Percentiles rank a stretch among this genome's conserved stretches.
These are phyloP conservation scores for Chaitophorus viminalis DNA, from an alignment of 2,888 invertebrate species.

Conservation along the genomic window DNA sequence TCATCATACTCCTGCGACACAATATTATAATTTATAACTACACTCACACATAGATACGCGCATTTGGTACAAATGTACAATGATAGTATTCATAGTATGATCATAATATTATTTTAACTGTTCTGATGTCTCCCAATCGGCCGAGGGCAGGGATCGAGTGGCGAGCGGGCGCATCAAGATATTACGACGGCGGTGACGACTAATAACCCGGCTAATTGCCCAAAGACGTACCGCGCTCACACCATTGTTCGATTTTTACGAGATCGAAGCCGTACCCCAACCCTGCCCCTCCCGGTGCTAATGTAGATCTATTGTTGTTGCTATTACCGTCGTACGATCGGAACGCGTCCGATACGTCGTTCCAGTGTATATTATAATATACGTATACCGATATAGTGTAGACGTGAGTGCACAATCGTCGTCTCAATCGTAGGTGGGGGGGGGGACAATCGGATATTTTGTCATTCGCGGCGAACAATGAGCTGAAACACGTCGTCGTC, in stretches of 20 bases:
- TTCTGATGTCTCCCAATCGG: background rate
- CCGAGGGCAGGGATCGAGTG: background rate
- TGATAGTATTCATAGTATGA: too few relatives aligned
- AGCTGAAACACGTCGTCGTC: background rate
- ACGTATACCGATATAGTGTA: too few relatives aligned
- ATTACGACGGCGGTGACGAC: conserved; percentile 4
- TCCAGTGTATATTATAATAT: too few relatives aligned
- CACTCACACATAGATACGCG: background rate
- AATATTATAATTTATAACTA: too few relatives aligned
- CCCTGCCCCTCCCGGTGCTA: background rate
- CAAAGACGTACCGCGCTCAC: conserved; percentile 40
- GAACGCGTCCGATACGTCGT: conserved; percentile 12
- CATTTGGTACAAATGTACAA: too few relatives aligned
- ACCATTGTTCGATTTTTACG: conserved; percentile 43
- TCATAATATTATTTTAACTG: too few relatives aligned
- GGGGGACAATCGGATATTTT: background rate
- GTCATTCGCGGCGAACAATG: background rate
- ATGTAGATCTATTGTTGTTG: conserved; percentile 48
- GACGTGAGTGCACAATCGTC: too few relatives aligned
- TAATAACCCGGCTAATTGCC: conserved; percentile 43
- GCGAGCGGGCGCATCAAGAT: conserved; percentile 18
- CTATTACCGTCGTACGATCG: background rate
- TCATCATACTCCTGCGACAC: too few relatives aligned
- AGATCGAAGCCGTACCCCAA: conserved; percentile 10
- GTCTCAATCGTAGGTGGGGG: too few relatives aligned